Evolutionary conservation across 2,888 invertebrate genomes (phyloP).

Genomic region (Heteromyza rotundicornis): DNA sequence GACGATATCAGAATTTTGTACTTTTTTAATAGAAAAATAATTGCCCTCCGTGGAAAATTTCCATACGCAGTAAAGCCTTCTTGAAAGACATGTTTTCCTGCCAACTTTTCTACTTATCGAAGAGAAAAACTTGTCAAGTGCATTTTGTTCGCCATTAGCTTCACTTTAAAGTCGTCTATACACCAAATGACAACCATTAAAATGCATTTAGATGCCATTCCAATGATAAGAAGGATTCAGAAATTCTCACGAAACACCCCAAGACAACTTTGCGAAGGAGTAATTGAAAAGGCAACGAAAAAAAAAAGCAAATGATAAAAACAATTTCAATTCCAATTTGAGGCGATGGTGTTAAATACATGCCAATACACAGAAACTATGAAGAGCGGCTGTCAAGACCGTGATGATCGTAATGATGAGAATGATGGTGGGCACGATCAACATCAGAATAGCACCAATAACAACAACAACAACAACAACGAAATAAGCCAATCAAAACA

Average conservation of each 20-base stretch:
- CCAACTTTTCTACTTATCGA: no score
- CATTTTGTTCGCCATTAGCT: no score
- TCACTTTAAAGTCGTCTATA: no score
- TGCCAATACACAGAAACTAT: neutral
- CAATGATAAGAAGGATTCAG: no score
- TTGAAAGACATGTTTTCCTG: no score
- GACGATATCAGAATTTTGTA: no score
- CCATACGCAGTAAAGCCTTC: no score
- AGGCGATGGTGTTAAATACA: slow-evolving; percentile 2
- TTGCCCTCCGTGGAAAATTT: no score
- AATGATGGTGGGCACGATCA: neutral
- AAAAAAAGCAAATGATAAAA: neutral
- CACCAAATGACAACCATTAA: no score
- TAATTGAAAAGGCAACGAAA: neutral
- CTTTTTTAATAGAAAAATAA: no score
- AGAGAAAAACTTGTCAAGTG: no score
- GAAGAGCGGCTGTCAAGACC: neutral
- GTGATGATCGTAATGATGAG: neutral
- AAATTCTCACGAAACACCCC: neutral
- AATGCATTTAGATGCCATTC: no score
- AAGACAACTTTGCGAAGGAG: neutral
- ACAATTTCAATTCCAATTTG: neutral
- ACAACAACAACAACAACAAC: neutral
- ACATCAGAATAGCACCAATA: neutral
- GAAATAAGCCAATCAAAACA: neutral